Base-by-base conservation (phyloP, 2,888 invertebrate species). In the Drosophila planitibia region DNA sequence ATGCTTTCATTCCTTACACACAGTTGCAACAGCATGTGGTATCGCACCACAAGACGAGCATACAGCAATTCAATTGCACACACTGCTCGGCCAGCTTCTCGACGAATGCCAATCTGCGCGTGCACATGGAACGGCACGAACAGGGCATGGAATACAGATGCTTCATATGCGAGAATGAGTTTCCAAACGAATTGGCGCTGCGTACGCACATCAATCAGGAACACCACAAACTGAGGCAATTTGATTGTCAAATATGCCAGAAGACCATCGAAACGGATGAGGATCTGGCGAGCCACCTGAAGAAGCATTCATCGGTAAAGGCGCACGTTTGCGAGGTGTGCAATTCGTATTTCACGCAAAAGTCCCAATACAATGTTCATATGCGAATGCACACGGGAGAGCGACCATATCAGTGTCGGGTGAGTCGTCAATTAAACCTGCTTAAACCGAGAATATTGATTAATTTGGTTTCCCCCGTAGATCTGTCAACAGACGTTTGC, bases 301-400 rank as follows among this genome's bases (percentile, higher is more conserved):
- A 97, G 49, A 96, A 96, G 0, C 97, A 97, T 93, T 95, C 95
- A 41, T 95, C 96, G 52, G 74, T 91, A 70, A 95, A 96, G 75
- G 97, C 97, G 0, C 96, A 97, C 91, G 95, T 95, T 37, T 98
- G 97, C 84, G 95, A 95, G 0, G 96, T 96, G 9, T 98, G 97
- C 91, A 96, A 96, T 3, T 96, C 96, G 59, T 94, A 95, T 37
- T 98, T 98, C 87, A 97, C 96, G 0, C 97, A 97, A 91, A 96
- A 97, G 74, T 97, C 97, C 0, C 97, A 98, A 91, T 93, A 97
- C 76, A 97, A 96, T 16, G 97, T 97, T 0, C 97, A 98, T 85
- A 96, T 96, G 90, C 94, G 97, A 22, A 96, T 96, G n/a, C 98
- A 98, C 90, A 96, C 97, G 0, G 97, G 97, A 0, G 97, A 96